Evolutionary conservation across 2,113 vertebrate genomes (phyloP).

Genomic region (Terrapene triunguis): DNA sequence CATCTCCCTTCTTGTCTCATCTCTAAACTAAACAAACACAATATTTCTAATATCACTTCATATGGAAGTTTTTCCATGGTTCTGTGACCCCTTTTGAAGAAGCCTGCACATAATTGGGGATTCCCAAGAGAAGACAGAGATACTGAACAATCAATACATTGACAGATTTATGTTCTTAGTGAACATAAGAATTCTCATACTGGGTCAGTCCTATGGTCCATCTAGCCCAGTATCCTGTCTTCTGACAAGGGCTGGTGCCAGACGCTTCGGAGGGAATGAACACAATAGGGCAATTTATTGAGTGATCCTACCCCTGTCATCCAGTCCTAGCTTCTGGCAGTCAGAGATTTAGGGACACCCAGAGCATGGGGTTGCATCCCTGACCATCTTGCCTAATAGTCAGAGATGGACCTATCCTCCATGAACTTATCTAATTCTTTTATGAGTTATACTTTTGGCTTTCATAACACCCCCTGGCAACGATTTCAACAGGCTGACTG

Average conservation of each 20-base stretch:
- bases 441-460: neutral
- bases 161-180: constrained; percentile 15
- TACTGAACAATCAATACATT: neutral
- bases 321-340: neutral
- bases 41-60: neutral
- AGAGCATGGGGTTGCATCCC: neutral
- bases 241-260: neutral
- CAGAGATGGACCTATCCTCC: neutral
- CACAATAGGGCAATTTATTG: neutral
- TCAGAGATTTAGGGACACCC: neutral
- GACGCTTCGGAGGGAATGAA: neutral
- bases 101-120: constrained; percentile 5
- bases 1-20: neutral
- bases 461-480: neutral
- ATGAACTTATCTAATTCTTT: neutral
- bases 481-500: neutral
- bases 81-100: neutral
- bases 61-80: neutral
- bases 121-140: neutral
- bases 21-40: neutral
- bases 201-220: neutral
- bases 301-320: neutral
- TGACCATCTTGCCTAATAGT: neutral
- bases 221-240: neutral
- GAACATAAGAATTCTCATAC: neutral